Percentiles rank a stretch among this genome's conserved stretches.
phyloP scores from a whole-genome alignment of 2,113 vertebrate species.

The Steatornis caripensis region DNA sequence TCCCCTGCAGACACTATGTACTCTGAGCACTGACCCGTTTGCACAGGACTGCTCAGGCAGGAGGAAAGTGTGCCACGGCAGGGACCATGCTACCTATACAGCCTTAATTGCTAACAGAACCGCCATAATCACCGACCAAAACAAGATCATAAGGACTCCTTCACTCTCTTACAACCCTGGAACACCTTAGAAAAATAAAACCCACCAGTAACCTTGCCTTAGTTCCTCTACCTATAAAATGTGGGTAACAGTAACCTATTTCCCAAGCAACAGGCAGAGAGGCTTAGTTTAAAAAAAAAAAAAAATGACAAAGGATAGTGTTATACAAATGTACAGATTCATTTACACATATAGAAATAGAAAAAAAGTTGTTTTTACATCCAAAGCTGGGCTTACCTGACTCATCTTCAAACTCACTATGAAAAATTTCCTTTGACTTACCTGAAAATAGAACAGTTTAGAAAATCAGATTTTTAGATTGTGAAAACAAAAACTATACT shows the following conservation, averaged over 20 bases:
- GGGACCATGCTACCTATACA: not conserved
- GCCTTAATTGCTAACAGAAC: not conserved
- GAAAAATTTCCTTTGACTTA: conserved; percentile 42
- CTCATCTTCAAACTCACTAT: not conserved
- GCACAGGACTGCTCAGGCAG: not conserved
- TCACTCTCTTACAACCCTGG: not conserved
- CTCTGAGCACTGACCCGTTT: not conserved
- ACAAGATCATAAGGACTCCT: not conserved
- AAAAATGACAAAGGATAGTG: not conserved
- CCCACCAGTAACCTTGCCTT: not conserved
- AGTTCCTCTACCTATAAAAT: not conserved
- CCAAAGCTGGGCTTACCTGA: conserved; percentile 27
- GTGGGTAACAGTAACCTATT: not conserved
- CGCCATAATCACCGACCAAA: not conserved
- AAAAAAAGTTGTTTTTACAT: not conserved
- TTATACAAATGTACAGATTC: not conserved
- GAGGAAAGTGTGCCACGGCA: not conserved
- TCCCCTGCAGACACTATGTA: not conserved
- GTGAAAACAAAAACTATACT: not conserved
- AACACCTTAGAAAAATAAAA: not conserved
- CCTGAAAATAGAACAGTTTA: conserved; percentile 50
- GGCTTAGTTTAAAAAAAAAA: not conserved
- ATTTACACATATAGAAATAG: not conserved
- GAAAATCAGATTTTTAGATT: not conserved
- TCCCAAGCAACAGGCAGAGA: not conserved